A percentile compares a stretch with the other conserved stretches of the same genome.
These are phyloP conservation scores for Cephus spinipes DNA, from an alignment of 2,888 invertebrate genomes.

Conservation along the genomic window DNA sequence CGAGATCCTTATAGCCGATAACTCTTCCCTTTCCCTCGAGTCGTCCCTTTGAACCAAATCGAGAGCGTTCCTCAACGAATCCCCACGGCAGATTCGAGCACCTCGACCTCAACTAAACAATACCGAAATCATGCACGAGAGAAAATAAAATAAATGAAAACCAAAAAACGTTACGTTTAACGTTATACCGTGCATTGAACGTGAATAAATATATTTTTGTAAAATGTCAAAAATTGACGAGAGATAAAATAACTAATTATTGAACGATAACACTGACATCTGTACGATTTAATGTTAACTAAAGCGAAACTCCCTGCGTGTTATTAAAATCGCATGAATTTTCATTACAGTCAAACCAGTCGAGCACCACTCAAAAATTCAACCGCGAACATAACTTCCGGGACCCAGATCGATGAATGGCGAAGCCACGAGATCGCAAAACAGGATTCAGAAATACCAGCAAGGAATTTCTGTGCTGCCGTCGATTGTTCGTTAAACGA, in stretches of 20 bases:
- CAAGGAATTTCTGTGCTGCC: neutral
- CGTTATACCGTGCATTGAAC: neutral
- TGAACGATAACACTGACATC: neutral
- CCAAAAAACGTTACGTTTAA: neutral
- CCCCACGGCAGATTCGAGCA: too few species aligned
- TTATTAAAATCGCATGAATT: neutral
- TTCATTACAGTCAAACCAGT: neutral
- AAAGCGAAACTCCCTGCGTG: too few species aligned
- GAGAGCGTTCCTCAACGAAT: too few species aligned
- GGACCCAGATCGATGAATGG: neutral
- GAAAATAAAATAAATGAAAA: neutral
- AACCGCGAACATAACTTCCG: neutral
- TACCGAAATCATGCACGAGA: too few species aligned
- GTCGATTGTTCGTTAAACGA: neutral
- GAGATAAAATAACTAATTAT: neutral
- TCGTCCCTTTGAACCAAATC: too few species aligned
- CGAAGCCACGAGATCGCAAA: neutral
- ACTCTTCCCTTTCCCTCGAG: too few species aligned
- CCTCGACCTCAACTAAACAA: too few species aligned
- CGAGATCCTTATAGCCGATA: too few species aligned
- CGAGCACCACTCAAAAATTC: neutral
- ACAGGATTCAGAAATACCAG: neutral
- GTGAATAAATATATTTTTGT: too few species aligned
- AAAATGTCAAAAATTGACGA: neutral
- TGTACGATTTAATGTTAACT: too few species aligned